phyloP scores from a whole-genome alignment of 2,797 vertebrate species.

The Microchirus variegatus region DNA sequence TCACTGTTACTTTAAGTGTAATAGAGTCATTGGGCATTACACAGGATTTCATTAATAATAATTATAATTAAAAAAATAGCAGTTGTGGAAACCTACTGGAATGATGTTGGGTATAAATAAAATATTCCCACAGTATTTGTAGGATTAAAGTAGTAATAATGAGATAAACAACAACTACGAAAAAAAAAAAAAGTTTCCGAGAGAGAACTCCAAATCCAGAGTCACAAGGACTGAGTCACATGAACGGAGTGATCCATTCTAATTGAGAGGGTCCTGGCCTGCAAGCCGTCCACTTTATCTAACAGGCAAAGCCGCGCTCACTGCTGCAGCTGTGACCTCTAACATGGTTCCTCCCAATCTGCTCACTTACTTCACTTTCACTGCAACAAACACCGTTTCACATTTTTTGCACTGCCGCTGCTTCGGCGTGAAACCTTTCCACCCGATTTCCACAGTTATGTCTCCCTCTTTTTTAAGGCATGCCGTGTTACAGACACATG shows the following conservation, averaged over 20 bases:
- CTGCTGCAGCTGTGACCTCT: slow-evolving; percentile 53
- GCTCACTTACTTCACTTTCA: slow-evolving; percentile 60
- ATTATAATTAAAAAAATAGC: slow-evolving; percentile 33
- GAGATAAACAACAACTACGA: slow-evolving; percentile 52
- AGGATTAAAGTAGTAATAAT: slow-evolving; percentile 65
- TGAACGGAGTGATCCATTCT: slow-evolving; percentile 72
- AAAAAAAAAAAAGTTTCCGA: slow-evolving; percentile 40
- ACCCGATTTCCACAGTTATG: slow-evolving; percentile 52
- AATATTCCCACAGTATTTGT: slow-evolving; percentile 58
- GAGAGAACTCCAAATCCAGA: slow-evolving; percentile 62
- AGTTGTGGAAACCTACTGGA: slow-evolving; percentile 68
- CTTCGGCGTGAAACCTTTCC: slow-evolving; percentile 51
- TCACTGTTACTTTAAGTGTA: slow-evolving; percentile 64
- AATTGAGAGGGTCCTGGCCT: slow-evolving; percentile 62
- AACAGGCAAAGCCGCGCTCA: slow-evolving; percentile 55
- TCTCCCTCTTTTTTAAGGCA: slow-evolving; percentile 54
- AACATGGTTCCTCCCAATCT: slow-evolving; percentile 57
- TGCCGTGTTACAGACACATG: slow-evolving; percentile 63
- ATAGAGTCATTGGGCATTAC: slow-evolving; percentile 66
- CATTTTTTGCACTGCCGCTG: slow-evolving; percentile 57
- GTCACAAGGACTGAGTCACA: slow-evolving; percentile 77
- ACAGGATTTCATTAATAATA: slow-evolving; percentile 64
- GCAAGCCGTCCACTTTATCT: slow-evolving; percentile 60
- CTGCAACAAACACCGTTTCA: slow-evolving; percentile 69
- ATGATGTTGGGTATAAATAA: slow-evolving; percentile 75